Evolutionary conservation across 2,888 invertebrate genomes (phyloP), one percentile per base, ranked within the genome.

Genomic region (Girardia tigrina): DNA sequence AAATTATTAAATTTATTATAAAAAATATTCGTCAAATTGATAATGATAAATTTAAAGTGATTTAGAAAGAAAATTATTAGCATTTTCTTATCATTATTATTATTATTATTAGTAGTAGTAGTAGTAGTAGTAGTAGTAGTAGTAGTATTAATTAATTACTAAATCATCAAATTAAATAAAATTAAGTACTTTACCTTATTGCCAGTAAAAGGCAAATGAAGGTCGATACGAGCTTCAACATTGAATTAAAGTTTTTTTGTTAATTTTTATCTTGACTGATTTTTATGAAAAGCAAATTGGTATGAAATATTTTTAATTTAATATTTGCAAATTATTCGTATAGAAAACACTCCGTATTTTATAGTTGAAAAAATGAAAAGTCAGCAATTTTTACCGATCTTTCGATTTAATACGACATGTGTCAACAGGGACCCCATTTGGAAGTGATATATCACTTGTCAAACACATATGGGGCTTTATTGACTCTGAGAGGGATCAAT

Each of bases 301-400:
- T 56, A 20, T 56, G 56, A 12, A 56, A 56, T 56, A 56, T 8
- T 20, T 56, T 56, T 56, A 8, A 56, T 56, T n/a, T 20, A 56
- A 36, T 36, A 20, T 56, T n/a, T 4, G 56, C n/a, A 56, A 56
- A 8, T 56, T n/a, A 20, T n/a, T 56, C n/a, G 56, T 20, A 4
- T 56, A 20, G 8, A 20, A 20, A 2, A 8, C n/a, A 56, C 4
- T 56, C 4, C 6, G n/a, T 56, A n/a, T 56, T 56, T 56, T 56
- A 56, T 56, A 56, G 20, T n/a, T 6, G 4, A 8, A 56, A 56
- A 56, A 20, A 23, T 56, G 56, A 12, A n/a, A 6, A 56, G 56
- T 56, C 56, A 56, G 56, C 56, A 56, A 12, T 56, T 56, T 36
- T 56, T 56, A 23, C 56, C 56, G 56, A 56, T 20, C n/a, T 56